Evolutionary conservation across 2,797 vertebrate species (phyloP).

Genomic region (Acanthis flammea): DNA sequence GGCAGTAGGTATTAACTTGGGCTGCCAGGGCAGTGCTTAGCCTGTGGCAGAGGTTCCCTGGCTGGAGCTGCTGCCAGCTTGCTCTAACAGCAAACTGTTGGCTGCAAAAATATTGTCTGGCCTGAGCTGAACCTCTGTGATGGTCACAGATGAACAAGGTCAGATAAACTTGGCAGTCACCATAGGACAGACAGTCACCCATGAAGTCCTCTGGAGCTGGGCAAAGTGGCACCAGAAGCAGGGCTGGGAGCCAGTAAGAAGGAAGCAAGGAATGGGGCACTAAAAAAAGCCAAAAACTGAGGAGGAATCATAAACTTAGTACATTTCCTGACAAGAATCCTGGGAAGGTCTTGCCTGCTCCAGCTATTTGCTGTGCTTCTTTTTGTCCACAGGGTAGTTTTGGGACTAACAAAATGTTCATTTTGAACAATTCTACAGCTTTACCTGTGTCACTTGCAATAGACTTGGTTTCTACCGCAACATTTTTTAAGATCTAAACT

Average conservation of each 20-base stretch:
- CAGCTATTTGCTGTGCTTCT: not conserved
- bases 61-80: not conserved
- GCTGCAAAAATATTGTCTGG: not conserved
- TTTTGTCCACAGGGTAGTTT: not conserved
- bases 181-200: fast-evolving
- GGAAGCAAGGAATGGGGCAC: not conserved
- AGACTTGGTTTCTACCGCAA: not conserved
- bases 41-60: fast-evolving
- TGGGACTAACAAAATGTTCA: not conserved
- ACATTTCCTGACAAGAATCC: not conserved
- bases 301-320: not conserved
- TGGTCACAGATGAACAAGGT: not conserved
- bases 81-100: not conserved
- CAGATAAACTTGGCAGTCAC: not conserved
- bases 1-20: not conserved
- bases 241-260: not conserved
- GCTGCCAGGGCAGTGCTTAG: not conserved
- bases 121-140: not conserved
- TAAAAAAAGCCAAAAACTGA: not conserved
- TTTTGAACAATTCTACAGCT: not conserved
- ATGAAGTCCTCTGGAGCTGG: not conserved
- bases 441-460: not conserved
- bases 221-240: not conserved
- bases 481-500: not conserved
- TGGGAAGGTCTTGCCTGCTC: not conserved